Conservation (phyloP, 2,113 vertebrate genomes). For the Gallinago undulata region DNA sequence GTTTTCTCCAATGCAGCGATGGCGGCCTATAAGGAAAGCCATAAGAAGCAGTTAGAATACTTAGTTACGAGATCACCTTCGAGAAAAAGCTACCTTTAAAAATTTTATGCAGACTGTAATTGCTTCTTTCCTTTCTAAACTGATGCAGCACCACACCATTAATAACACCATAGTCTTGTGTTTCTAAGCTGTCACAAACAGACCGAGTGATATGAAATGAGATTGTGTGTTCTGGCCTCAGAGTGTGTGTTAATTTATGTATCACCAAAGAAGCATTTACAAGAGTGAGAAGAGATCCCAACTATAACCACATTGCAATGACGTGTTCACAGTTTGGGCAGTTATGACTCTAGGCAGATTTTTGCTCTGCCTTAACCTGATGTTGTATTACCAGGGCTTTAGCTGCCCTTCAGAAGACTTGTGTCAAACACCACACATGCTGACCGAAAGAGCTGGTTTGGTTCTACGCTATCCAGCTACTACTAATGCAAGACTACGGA, state of each 20-base stretch:
- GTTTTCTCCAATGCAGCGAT: slow-evolving; percentile 98
- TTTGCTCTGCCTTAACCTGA: not conserved
- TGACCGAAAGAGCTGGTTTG: not conserved
- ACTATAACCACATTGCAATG: fast-evolving
- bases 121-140: not conserved
- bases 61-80: not conserved
- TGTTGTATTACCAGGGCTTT: not conserved
- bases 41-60: not conserved
- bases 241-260: not conserved
- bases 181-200: not conserved
- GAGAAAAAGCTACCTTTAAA: not conserved
- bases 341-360: not conserved
- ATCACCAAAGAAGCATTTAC: not conserved
- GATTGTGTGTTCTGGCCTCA: not conserved
- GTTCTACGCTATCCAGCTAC: not conserved
- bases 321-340: not conserved
- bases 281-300: not conserved
- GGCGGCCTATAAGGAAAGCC: slow-evolving; percentile 81
- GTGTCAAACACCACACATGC: not conserved
- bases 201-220: fast-evolving
- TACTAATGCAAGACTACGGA: not conserved
- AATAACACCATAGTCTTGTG: not conserved
- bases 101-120: not conserved
- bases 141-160: not conserved
- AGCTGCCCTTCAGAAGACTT: not conserved